A percentile compares a stretch with the other conserved stretches of the same genome.
phyloP scores from a whole-genome alignment of 2,113 vertebrate species.

The Sinocyclocheilus anophthalmus region DNA sequence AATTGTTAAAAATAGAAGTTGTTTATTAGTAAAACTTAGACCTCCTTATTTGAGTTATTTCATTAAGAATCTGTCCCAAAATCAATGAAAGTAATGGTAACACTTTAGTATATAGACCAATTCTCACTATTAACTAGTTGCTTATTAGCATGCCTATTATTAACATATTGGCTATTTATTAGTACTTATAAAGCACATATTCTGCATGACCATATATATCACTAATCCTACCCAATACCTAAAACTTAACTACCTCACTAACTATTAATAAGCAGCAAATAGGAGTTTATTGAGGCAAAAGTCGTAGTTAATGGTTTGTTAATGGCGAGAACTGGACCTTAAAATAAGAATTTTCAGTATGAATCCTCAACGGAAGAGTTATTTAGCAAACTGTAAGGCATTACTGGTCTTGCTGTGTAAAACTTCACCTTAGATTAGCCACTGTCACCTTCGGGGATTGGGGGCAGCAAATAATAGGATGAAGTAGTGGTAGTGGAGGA shows the following conservation, averaged over 20 bases:
- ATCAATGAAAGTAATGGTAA: neutral
- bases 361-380: slow-evolving; percentile 37
- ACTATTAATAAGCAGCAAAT: neutral
- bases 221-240: too few species aligned
- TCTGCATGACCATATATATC: too few species aligned
- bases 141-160: too few species aligned
- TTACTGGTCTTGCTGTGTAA: slow-evolving; percentile 29
- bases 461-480: neutral
- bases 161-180: too few species aligned
- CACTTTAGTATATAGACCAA: too few species aligned
- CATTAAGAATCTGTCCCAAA: neutral
- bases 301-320: too few species aligned
- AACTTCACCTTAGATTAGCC: slow-evolving; percentile 30
- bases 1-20: neutral
- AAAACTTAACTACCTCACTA: neutral
- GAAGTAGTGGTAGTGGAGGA: slow-evolving; percentile 2
- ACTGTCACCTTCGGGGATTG: neutral
- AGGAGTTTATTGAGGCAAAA: too few species aligned
- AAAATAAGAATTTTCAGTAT: neutral
- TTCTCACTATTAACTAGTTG: too few species aligned
- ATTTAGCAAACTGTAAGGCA: slow-evolving; percentile 33
- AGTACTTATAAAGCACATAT: too few species aligned
- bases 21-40: too few species aligned
- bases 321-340: too few species aligned
- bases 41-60: neutral